Evolutionary conservation across 2,113 vertebrate species (phyloP), one percentile per base, ranked within the genome.

Genomic region (Hyperoodon ampullatus): DNA sequence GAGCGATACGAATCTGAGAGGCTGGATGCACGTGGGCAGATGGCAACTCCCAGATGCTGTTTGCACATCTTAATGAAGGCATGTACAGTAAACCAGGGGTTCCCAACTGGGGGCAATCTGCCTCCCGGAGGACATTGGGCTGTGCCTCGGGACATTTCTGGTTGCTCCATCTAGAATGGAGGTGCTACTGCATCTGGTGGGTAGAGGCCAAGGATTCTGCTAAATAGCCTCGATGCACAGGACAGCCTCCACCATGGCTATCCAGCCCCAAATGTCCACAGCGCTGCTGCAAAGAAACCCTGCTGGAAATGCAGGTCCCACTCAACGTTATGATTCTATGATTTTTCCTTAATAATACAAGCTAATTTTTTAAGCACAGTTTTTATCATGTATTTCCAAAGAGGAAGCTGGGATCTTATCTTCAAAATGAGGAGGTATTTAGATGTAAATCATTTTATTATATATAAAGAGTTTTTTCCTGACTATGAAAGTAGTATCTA

Each of bases 311-410:
- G 24, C 26, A 24, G 23, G 35, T 33, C 47, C 63, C 28, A 12
- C 3, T n/a, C 65, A 21, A 26, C 44, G 24, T 9, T 0, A 21
- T 0, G 1, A 53, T 5, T 23, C 65, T 65, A 1, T 4, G 1
- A 13, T 21, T 55, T 44, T 4, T 8, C 91, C 60, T 50, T 39
- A 23, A 60, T 55, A 24, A 42, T 10, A n/a, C 2, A 44, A 42
- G 4, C 58, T 50, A 33, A 50, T 58, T 16, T 21, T 35, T 47
- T 21, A 61, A 50, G 33, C 8, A 23, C n/a, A 8, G 18, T 44
- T 58, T 58, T 78, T 28, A 81, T 15, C 39, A 33, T 6, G 21
- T 2, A 6, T 35, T 70, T 74, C 88, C 60, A 84, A 84, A 81
- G 58, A 88, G 44, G 70, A 77, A 78, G 8, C 21, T 60, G 15